Conservation (phyloP, 2,888 invertebrate species). For the Campopleginae sp. region DNA sequence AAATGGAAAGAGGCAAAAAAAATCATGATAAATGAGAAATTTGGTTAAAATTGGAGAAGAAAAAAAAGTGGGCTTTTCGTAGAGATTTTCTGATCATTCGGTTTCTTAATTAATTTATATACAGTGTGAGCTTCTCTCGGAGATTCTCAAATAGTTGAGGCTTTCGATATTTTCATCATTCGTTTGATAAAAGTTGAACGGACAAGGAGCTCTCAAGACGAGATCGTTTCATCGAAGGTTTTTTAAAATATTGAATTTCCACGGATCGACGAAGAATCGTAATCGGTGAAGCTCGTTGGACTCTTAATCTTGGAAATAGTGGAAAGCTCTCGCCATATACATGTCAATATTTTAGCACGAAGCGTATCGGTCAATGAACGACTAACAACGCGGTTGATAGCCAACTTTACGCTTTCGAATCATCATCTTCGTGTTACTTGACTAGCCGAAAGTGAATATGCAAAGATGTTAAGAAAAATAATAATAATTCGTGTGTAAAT, state of each 20-base stretch:
- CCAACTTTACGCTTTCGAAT: constrained; percentile 65
- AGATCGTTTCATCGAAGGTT: constrained; percentile 1
- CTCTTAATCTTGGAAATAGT: constrained; percentile 32
- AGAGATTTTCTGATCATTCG: constrained; percentile 31
- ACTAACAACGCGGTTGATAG: constrained; percentile 56
- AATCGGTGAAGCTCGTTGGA: constrained; percentile 28
- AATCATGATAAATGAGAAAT: constrained; percentile 11
- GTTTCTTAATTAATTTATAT: constrained; percentile 65
- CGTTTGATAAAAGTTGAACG: neutral
- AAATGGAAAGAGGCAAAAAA: neutral
- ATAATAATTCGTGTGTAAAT: constrained; percentile 29
- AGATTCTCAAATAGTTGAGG: constrained; percentile 39
- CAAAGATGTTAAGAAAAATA: constrained; percentile 27
- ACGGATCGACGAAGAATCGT: neutral
- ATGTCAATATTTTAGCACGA: constrained; percentile 26
- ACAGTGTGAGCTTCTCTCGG: constrained; percentile 36
- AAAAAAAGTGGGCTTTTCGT: neutral
- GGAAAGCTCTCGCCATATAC: constrained; percentile 23
- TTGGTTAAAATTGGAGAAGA: constrained; percentile 2
- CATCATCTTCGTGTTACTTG: constrained; percentile 60
- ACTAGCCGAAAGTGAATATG: constrained; percentile 66
- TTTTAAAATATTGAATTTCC: neutral
- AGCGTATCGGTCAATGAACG: constrained; percentile 61
- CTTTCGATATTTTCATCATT: neutral
- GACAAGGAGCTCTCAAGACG: neutral